A percentile compares a stretch with the other conserved stretches of the same genome.
Conservation (phyloP, 2,113 vertebrate genomes). For the Siniperca chuatsi region DNA sequence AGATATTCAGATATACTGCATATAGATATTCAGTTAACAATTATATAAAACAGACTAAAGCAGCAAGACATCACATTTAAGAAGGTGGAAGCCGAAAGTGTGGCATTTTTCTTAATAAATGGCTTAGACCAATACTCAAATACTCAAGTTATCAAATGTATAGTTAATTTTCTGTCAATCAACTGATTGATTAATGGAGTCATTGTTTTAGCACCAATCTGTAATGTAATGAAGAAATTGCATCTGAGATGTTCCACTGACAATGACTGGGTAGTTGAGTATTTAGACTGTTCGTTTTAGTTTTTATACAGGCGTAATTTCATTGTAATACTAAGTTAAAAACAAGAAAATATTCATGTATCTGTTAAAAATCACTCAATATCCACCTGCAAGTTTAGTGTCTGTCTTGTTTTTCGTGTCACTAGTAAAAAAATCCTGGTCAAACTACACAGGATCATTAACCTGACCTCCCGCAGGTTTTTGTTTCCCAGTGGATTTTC, state of each 20-base stretch:
- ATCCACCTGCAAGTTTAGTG: neutral
- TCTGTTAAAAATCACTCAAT: neutral
- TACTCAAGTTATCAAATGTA: no score
- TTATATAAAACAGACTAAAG: no score
- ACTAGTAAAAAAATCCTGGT: slow-evolving; percentile 18
- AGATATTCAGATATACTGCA: no score
- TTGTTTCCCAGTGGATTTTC: slow-evolving; percentile 27
- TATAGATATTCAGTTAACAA: no score
- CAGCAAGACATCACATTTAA: no score
- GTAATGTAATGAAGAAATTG: neutral
- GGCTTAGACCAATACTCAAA: neutral
- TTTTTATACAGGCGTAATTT: neutral
- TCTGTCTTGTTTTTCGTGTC: neutral
- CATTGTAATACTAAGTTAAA: neutral
- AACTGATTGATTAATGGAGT: neutral
- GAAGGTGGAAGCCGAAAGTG: neutral
- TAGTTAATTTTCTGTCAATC: neutral
- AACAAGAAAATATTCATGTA: neutral
- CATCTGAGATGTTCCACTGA: neutral
- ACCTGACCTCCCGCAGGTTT: slow-evolving; percentile 19
- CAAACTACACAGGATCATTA: neutral
- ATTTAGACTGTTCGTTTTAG: neutral
- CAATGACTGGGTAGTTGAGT: neutral
- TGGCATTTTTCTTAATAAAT: neutral
- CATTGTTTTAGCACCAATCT: neutral